These are phyloP conservation scores for Polymixis flavicincta DNA, from an alignment of 2,888 invertebrate species.

Conservation along the genomic window DNA sequence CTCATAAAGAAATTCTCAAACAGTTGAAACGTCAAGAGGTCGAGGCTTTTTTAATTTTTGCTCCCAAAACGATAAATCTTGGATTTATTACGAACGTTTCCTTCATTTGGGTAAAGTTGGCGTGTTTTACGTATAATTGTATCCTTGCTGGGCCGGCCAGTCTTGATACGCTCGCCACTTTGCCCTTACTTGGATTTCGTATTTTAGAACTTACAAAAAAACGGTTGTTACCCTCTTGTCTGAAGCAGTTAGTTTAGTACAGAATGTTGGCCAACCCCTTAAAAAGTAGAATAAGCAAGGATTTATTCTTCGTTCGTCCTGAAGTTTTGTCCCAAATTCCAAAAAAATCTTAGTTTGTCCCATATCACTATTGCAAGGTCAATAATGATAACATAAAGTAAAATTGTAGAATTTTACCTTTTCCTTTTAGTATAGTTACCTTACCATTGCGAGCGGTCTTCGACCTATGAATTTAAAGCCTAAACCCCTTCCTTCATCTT, in stretches of 20 bases:
- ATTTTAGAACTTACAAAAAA: constrained; percentile 34
- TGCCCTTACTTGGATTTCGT: constrained; percentile 14
- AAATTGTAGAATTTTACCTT: neutral
- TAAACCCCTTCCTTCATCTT: neutral
- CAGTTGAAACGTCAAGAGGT: constrained; percentile 53
- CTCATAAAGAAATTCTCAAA: constrained; percentile 51
- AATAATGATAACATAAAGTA: neutral
- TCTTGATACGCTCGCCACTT: constrained; percentile 31
- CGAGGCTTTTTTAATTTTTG: constrained; percentile 46
- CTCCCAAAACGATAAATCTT: constrained; percentile 58
- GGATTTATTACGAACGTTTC: constrained; percentile 63
- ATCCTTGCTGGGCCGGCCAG: constrained; percentile 38
- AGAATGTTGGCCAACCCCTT: neutral
- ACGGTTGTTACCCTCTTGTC: neutral
- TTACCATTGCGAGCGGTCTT: no score
- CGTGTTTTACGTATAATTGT: constrained; percentile 61
- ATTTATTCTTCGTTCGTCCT: no score
- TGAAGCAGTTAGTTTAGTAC: neutral
- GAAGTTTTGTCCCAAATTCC: no score
- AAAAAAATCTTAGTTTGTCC: no score
- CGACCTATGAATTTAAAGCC: neutral
- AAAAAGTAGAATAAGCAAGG: neutral
- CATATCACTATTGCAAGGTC: no score
- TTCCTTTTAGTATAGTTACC: constrained; percentile 11
- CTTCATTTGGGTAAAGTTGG: constrained; percentile 54